Percentiles rank a stretch among this genome's conserved stretches.
Conservation (phyloP, 2,113 vertebrate genomes). For the Ovibos moschatus region DNA sequence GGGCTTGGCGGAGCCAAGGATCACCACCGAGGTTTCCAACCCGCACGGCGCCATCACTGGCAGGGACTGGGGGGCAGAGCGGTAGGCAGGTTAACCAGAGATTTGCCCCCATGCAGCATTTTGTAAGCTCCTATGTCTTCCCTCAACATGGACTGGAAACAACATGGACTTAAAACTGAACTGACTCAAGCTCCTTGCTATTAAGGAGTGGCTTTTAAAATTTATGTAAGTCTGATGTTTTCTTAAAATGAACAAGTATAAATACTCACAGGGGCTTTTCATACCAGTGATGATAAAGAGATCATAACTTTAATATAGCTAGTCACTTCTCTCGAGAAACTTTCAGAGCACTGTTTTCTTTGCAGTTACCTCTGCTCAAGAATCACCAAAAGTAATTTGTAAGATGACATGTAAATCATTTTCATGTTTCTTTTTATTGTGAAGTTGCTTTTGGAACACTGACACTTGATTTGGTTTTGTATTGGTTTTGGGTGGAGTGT, state of each 20-base stretch:
- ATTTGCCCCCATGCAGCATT: background rate
- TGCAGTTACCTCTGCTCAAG: background rate
- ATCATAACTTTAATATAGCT: background rate
- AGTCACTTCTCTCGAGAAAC: background rate
- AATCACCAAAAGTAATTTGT: conserved; percentile 3
- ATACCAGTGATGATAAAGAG: background rate
- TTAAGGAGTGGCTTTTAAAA: background rate
- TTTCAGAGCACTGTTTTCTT: background rate
- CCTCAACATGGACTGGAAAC: background rate
- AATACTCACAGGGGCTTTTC: background rate
- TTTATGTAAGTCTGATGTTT: background rate
- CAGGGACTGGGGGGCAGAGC: background rate
- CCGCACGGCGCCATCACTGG: background rate
- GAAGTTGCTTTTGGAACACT: background rate
- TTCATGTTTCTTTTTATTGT: background rate
- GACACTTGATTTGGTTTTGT: background rate
- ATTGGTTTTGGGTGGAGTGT: background rate
- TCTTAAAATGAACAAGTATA: background rate
- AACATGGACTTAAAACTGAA: background rate
- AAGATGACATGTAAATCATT: background rate
- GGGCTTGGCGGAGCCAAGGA: background rate
- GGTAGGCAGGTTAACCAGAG: background rate
- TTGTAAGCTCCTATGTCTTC: background rate
- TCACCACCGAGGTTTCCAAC: background rate
- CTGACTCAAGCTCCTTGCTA: background rate